These are phyloP conservation scores for Clivina fossor DNA, from an alignment of 2,888 invertebrate species.

Conservation along the genomic window DNA sequence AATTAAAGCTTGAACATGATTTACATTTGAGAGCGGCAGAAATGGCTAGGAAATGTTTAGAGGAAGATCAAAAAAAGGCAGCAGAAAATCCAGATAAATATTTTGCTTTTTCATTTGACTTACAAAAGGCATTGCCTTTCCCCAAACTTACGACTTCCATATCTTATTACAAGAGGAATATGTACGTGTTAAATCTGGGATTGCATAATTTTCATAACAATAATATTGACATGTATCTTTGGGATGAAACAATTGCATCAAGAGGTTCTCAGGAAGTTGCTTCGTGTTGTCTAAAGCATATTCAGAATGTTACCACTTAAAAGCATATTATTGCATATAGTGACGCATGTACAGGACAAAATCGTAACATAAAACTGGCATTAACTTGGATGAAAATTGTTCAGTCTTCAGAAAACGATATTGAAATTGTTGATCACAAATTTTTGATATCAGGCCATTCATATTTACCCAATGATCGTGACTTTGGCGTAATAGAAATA, in stretches of 20 bases:
- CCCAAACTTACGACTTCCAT: slow-evolving; percentile 40
- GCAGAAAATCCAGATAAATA: background rate
- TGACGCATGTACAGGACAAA: slow-evolving; percentile 28
- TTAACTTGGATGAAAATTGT: slow-evolving; percentile 35
- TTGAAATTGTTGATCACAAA: slow-evolving; percentile 37
- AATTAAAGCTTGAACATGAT: background rate
- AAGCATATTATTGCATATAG: slow-evolving; percentile 30
- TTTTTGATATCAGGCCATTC: slow-evolving; percentile 38
- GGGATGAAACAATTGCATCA: slow-evolving; percentile 44
- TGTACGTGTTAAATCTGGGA: slow-evolving; percentile 43
- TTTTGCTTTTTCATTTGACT: background rate
- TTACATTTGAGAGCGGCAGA: background rate
- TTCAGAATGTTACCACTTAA: slow-evolving; percentile 36
- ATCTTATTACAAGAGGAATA: slow-evolving; percentile 44
- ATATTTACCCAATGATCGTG: slow-evolving; percentile 36
- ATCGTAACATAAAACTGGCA: slow-evolving; percentile 35
- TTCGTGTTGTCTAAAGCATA: slow-evolving; percentile 37
- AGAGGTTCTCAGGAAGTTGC: slow-evolving; percentile 42
- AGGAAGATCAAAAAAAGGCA: background rate
- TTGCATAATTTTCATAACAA: slow-evolving; percentile 43
- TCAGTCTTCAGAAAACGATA: slow-evolving; percentile 36
- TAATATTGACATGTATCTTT: slow-evolving; percentile 43
- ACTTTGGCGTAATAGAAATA: slow-evolving; percentile 36
- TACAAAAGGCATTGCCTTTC: background rate
- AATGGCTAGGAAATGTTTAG: background rate